Conservation (phyloP, 2,113 vertebrate genomes). For the Ceyx margarethae region DNA sequence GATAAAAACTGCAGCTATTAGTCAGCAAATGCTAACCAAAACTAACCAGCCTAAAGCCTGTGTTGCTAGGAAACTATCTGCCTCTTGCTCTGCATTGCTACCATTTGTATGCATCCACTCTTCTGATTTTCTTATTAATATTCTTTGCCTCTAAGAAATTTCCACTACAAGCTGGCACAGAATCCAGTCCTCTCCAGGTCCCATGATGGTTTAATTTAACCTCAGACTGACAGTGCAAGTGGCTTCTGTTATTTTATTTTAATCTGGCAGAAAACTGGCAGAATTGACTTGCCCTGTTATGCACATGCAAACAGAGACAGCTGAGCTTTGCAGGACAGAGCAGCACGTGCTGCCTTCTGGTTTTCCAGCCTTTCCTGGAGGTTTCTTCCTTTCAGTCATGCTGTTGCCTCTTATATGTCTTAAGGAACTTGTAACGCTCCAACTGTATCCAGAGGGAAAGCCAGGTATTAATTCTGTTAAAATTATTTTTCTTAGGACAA, state of each 20-base stretch:
- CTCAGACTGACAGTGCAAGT: neutral
- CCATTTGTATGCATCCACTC: neutral
- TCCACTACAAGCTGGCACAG: neutral
- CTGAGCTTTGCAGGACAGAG: neutral
- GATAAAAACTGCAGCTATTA: slow-evolving; percentile 10
- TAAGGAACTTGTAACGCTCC: neutral
- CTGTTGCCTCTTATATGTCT: neutral
- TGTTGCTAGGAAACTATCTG: slow-evolving; percentile 59
- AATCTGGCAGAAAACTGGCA: neutral
- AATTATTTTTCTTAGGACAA: neutral
- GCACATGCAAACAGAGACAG: neutral
- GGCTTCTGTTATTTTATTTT: neutral
- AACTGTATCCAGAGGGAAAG: neutral
- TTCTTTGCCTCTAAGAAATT: slow-evolving; percentile 15
- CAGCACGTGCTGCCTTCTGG: neutral
- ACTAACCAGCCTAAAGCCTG: slow-evolving; percentile 19
- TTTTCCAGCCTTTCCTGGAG: neutral
- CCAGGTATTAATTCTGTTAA: neutral
- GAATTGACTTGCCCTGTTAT: neutral
- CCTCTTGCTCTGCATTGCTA: neutral
- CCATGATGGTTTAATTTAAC: neutral
- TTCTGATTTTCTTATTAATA: slow-evolving; percentile 28
- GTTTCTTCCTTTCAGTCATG: neutral
- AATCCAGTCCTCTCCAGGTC: neutral
- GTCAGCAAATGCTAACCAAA: slow-evolving; percentile 40